Evolutionary conservation across 2,797 vertebrate genomes (phyloP).

Genomic region (Stomatorhinus walkeri): DNA sequence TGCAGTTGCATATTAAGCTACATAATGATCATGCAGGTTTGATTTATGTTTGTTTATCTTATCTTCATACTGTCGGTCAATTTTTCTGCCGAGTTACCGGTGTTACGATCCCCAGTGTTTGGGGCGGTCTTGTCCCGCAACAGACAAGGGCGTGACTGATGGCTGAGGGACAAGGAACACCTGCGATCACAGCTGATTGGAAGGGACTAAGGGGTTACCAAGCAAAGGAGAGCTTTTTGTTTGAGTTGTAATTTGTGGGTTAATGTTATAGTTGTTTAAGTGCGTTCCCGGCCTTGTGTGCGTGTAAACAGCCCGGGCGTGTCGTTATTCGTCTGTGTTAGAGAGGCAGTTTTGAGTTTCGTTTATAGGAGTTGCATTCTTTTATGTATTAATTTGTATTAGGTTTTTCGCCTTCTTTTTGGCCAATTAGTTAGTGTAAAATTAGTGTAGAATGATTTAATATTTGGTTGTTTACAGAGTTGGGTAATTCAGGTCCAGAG

Average conservation of each 20-base stretch:
- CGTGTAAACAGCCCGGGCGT: background rate
- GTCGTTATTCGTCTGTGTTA: background rate
- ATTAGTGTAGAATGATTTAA: background rate
- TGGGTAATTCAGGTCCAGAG: too few relatives aligned
- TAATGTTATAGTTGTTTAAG: background rate
- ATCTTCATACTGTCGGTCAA: background rate
- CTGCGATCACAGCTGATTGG: background rate
- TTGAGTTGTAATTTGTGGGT: background rate
- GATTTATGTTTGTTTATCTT: background rate
- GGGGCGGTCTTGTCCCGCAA: background rate
- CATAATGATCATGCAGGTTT: background rate
- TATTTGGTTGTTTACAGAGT: background rate
- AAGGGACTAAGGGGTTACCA: background rate
- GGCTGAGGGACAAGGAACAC: background rate
- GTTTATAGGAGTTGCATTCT: background rate
- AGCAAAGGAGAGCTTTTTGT: background rate
- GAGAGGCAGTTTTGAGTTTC: background rate
- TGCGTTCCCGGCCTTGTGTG: background rate
- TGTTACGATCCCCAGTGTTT: background rate
- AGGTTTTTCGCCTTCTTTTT: background rate
- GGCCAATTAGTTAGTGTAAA: background rate
- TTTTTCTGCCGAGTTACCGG: background rate
- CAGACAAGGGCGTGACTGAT: background rate
- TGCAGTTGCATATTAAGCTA: background rate
- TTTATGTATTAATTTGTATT: background rate